A percentile compares a stretch with the other conserved stretches of the same genome.
Conservation (phyloP, 2,888 invertebrate species). For the Drosophila multiciliata region DNA sequence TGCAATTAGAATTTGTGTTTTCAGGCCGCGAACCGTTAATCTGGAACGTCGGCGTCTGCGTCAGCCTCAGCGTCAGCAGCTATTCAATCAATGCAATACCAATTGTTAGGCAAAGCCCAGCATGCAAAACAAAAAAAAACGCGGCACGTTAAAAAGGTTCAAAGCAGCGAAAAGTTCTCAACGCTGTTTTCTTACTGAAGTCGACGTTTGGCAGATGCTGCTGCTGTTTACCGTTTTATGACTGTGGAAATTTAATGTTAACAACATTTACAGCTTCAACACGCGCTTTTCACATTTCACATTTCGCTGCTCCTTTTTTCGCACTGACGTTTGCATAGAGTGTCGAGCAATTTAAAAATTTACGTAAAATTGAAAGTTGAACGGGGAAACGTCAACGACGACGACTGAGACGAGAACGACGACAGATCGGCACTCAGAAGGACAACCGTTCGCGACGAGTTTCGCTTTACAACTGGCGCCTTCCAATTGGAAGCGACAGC, state of each 20-base stretch:
- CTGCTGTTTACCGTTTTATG: conserved; percentile 29
- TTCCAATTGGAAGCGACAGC: conserved; percentile 61
- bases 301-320: conserved; percentile 8
- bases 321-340: conserved; percentile 27
- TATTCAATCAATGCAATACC: conserved; percentile 62
- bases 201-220: not conserved
- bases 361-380: conserved; percentile 53
- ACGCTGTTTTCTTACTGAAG: not conserved
- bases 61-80: conserved; percentile 3
- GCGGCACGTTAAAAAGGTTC: conserved; percentile 14
- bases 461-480: conserved; percentile 75
- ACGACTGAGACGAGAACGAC: conserved; percentile 19
- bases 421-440: conserved; percentile 40
- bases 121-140: not conserved
- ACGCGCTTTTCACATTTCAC: conserved; percentile 34
- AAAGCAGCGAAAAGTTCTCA: conserved; percentile 15
- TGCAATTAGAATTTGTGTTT: conserved; percentile 23
- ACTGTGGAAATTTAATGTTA: conserved; percentile 26
- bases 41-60: conserved; percentile 16
- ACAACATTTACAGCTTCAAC: conserved; percentile 21
- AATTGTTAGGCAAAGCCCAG: conserved; percentile 24
- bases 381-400: conserved; percentile 11
- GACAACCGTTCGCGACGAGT: conserved; percentile 74
- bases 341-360: conserved; percentile 26
- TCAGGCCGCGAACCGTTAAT: conserved; percentile 15